Percentiles rank a stretch among this genome's conserved stretches.
Evolutionary conservation across 2,888 invertebrate species (phyloP).

Genomic region (Dorcus hopei): DNA sequence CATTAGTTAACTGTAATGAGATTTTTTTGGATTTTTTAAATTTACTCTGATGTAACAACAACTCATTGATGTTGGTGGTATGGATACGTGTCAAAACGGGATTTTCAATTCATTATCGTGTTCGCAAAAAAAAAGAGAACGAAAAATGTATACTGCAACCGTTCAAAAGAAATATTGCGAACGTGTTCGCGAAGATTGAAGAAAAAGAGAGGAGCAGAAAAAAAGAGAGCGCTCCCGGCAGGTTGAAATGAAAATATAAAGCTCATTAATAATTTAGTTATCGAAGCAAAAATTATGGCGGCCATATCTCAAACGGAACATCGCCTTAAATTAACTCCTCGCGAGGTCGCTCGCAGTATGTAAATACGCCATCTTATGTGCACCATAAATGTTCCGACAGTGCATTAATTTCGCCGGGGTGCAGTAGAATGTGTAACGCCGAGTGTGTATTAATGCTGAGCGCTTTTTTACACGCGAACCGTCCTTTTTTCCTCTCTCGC

Average conservation of each 20-base stretch:
- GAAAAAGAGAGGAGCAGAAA: neutral
- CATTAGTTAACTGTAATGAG: too few species aligned
- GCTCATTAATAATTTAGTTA: slow-evolving; percentile 21
- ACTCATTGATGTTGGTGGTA: too few species aligned
- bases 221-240: neutral
- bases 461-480: slow-evolving; percentile 7
- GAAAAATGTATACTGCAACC: too few species aligned
- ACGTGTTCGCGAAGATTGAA: neutral
- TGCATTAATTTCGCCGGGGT: slow-evolving; percentile 19
- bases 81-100: too few species aligned
- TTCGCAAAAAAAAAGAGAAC: too few species aligned
- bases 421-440: slow-evolving; percentile 11
- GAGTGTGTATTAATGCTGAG: slow-evolving; percentile 14
- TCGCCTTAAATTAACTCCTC: slow-evolving; percentile 19
- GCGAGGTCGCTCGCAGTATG: slow-evolving; percentile 17
- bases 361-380: slow-evolving; percentile 24
- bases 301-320: slow-evolving; percentile 16
- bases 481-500: slow-evolving; percentile 3
- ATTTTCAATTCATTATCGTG: too few species aligned
- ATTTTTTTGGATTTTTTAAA: too few species aligned
- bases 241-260: neutral
- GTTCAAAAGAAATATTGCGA: too few species aligned
- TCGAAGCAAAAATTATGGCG: slow-evolving; percentile 19
- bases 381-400: slow-evolving; percentile 24
- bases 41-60: too few species aligned